A percentile compares a stretch with the other conserved stretches of the same genome.
phyloP scores from a whole-genome alignment of 2,888 invertebrate species.

The Hipparchia sbordonii region DNA sequence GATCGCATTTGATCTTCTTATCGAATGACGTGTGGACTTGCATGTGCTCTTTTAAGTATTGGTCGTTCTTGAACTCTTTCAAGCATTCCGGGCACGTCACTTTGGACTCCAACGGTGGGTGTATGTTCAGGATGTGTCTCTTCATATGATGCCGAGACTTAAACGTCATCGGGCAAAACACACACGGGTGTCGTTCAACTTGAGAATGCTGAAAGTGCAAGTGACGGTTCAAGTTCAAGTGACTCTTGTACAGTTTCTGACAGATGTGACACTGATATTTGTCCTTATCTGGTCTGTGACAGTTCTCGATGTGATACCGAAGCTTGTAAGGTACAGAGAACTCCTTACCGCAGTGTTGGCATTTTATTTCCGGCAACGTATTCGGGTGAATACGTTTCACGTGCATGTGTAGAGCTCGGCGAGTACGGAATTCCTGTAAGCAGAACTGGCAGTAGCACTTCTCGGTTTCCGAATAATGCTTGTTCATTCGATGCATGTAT shows the following conservation, averaged over 20 bases:
- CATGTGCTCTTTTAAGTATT: conserved; percentile 76
- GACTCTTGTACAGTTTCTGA: conserved; percentile 68
- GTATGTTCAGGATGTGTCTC: conserved; percentile 72
- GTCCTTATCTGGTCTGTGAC: conserved; percentile 63
- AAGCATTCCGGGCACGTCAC: conserved; percentile 72
- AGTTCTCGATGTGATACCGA: conserved; percentile 65
- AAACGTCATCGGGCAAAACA: conserved; percentile 75
- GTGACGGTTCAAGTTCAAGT: conserved; percentile 67
- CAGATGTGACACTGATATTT: conserved; percentile 70
- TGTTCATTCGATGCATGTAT: conserved; percentile 79
- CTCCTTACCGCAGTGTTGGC: conserved; percentile 67
- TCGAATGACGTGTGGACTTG: conserved; percentile 71
- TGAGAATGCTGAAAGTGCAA: conserved; percentile 70
- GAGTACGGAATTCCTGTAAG: conserved; percentile 69
- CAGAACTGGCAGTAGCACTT: conserved; percentile 75
- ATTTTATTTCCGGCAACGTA: conserved; percentile 71
- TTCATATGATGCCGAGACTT: conserved; percentile 77
- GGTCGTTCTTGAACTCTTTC: conserved; percentile 77
- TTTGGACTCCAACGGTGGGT: conserved; percentile 74
- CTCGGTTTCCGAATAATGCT: conserved; percentile 73
- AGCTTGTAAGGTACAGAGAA: conserved; percentile 73
- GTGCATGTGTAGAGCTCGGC: conserved; percentile 72
- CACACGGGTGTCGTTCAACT: conserved; percentile 68
- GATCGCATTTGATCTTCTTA: conserved; percentile 71
- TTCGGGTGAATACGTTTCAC: conserved; percentile 68